Evolutionary conservation across 2,888 invertebrate genomes (phyloP).

Genomic region (Coleophora flavipennella): DNA sequence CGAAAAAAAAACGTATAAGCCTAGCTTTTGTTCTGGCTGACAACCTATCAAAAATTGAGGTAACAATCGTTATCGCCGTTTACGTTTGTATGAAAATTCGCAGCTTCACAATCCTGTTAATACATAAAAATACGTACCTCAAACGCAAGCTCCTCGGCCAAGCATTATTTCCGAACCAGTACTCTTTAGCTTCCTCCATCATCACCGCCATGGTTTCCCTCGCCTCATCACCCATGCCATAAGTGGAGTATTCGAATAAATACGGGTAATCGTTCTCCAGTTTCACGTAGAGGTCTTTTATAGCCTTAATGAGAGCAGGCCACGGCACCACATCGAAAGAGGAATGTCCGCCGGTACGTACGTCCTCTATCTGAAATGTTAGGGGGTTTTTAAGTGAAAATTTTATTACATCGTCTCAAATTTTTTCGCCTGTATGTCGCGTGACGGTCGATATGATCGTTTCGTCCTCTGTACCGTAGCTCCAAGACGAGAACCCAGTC

Average conservation of each 20-base stretch:
- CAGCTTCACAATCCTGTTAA: too few species aligned
- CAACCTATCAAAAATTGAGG: too few species aligned
- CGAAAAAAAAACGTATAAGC: too few species aligned
- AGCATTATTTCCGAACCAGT: constrained; percentile 42
- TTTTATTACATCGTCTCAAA: too few species aligned
- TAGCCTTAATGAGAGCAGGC: constrained; percentile 41
- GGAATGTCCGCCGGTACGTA: constrained; percentile 27
- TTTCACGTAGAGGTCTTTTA: constrained; percentile 41
- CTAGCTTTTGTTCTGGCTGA: too few species aligned
- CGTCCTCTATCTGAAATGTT: constrained; percentile 31
- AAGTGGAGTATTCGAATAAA: constrained; percentile 43
- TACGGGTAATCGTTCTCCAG: constrained; percentile 48
- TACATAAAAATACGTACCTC: constrained; percentile 42
- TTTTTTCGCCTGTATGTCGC: too few species aligned
- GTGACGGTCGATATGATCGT: too few species aligned
- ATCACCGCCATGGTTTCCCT: constrained; percentile 20
- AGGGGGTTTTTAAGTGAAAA: too few species aligned
- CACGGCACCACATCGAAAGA: constrained; percentile 37
- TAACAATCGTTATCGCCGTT: too few species aligned
- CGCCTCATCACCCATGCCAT: constrained; percentile 33
- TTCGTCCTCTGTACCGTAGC: too few species aligned
- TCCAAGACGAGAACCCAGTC: too few species aligned
- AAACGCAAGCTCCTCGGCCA: constrained; percentile 39
- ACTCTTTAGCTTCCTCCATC: constrained; percentile 30
- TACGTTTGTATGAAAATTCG: too few species aligned